Base-by-base conservation (phyloP, 2,888 invertebrate species). In the Dryococelus australis region DNA sequence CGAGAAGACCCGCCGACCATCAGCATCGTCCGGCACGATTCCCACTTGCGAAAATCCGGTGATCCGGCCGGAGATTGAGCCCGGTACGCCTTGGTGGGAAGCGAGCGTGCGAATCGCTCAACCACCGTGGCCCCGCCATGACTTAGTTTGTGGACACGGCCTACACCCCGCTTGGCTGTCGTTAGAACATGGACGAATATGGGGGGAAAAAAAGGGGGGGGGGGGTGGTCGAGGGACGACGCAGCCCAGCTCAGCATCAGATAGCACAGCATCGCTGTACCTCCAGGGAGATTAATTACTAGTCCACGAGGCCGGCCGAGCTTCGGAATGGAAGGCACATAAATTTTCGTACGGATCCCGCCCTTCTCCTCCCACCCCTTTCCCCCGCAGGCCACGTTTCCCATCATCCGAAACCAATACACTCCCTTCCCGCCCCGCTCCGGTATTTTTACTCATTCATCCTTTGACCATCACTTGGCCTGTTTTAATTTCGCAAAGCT, bases 211-310 rank as follows among this genome's bases (percentile, higher is more conserved):
- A 8, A 6, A 47, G 47, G 10, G 47, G 47, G 16, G 12, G 47
- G 47, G 47, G 47, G 47, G 12, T 6, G 47, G 47, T 12, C 6
- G 65, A 8, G 16, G 65, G 65, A 20, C 8, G 65, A n/a, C 20
- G 8, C 2, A 65, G 2, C 65, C 13, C 65, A n/a, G 65, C 65
- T 9, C 10, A 24, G 65, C n/a, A 65, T 65, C 65, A n/a, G 65
- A 65, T 20, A 65, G 65, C 51, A 51, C 51, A 51, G 35, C 47
- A 16, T 2, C 65, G n/a, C 65, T 20, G 13, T 65, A n/a, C 65
- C 65, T 65, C 65, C 24, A 65, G 65, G 65, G 65, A 65, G 65
- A 65, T 65, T 65, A 65, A 65, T 65, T 65, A 65, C n/a, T 20
- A n/a, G 24, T 65, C 65, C 65, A n/a, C 24, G 24, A 8, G 24